Conservation (phyloP, 2,888 invertebrate species). For the Cistogaster globosa region DNA sequence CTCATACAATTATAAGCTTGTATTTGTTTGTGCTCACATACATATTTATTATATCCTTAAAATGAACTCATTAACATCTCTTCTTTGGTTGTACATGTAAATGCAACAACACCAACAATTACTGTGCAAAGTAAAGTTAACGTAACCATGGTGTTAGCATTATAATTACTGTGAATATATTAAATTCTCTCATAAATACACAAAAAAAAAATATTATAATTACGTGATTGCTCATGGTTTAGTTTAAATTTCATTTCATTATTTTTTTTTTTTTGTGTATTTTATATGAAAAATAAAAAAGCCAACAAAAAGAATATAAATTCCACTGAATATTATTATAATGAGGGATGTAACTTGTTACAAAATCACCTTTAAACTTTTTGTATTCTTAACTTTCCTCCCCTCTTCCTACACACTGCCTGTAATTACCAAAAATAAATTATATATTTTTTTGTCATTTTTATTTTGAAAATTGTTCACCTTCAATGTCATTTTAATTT, state of each 20-base stretch:
- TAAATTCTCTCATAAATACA: slow-evolving; percentile 27
- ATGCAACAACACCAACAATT: slow-evolving; percentile 33
- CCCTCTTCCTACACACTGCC: background rate
- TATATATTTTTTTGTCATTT: slow-evolving; percentile 14
- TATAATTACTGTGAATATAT: slow-evolving; percentile 76
- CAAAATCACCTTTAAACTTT: slow-evolving; percentile 4
- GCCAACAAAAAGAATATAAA: background rate
- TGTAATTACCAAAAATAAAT: slow-evolving; percentile 31
- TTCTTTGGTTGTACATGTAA: slow-evolving; percentile 9
- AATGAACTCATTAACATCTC: slow-evolving; percentile 70
- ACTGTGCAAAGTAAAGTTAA: slow-evolving; percentile 38
- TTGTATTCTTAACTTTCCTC: background rate
- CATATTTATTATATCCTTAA: slow-evolving; percentile 59
- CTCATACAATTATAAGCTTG: slow-evolving; percentile 28
- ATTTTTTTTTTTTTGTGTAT: too few species aligned
- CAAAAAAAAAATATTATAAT: slow-evolving; percentile 69
- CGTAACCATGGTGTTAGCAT: slow-evolving; percentile 75
- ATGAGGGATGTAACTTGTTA: slow-evolving; percentile 31
- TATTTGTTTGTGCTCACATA: slow-evolving; percentile 13
- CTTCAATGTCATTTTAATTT: slow-evolving; percentile 41
- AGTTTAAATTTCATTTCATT: slow-evolving; percentile 3
- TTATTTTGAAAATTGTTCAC: slow-evolving; percentile 24
- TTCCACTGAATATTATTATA: slow-evolving; percentile 33
- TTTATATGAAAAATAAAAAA: background rate
- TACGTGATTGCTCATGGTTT: slow-evolving; percentile 71